A percentile compares a stretch with the other conserved stretches of the same genome.
Conservation (phyloP, 2,797 vertebrate genomes). For the Sebastes alutus region DNA sequence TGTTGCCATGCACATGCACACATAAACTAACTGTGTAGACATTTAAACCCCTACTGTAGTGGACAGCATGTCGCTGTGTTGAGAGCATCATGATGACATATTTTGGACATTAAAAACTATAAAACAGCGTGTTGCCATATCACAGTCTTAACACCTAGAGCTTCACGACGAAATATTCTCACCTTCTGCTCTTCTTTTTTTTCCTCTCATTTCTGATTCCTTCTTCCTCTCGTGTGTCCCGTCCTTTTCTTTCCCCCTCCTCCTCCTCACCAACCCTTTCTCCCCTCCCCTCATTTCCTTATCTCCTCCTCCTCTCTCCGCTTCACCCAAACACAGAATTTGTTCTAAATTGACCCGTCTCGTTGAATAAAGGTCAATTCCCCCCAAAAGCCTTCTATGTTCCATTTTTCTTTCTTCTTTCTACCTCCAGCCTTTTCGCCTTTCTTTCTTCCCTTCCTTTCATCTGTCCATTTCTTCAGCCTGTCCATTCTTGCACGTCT, state of each 20-base stretch:
- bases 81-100: constrained; percentile 47
- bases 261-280: background rate
- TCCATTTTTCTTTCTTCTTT: background rate
- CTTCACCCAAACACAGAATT: constrained; percentile 12
- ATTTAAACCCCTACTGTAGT: constrained; percentile 60
- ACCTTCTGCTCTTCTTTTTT: background rate
- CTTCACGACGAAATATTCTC: constrained; percentile 1
- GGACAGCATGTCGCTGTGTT: constrained; percentile 46
- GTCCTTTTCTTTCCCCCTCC: background rate
- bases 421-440: background rate
- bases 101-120: constrained; percentile 44
- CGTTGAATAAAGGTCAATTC: constrained; percentile 33
- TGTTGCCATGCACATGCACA: constrained; percentile 41
- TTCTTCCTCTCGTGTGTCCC: background rate
- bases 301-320: background rate
- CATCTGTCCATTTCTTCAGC: background rate
- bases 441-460: background rate
- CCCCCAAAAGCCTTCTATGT: background rate
- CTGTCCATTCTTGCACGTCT: background rate
- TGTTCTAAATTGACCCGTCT: constrained; percentile 39
- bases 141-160: constrained; percentile 25
- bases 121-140: constrained; percentile 42
- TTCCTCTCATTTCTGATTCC: background rate
- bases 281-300: background rate
- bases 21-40: constrained; percentile 15